phyloP scores from a whole-genome alignment of 2,888 invertebrate species.

The Oscheius myriophilus region DNA sequence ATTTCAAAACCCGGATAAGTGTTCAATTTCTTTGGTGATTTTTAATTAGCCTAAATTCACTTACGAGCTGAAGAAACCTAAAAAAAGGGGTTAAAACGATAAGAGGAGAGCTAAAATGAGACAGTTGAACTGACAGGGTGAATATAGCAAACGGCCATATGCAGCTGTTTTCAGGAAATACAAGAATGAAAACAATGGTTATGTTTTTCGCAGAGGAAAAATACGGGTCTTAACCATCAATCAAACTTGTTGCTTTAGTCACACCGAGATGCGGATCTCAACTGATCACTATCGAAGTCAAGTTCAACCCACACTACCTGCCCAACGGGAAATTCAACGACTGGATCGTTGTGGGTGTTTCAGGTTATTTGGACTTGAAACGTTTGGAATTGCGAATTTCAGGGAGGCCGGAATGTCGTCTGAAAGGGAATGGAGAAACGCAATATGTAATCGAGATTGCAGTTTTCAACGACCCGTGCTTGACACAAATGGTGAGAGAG shows the following conservation, averaged over 20 bases:
- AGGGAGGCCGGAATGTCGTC: conserved; percentile 63
- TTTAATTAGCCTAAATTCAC: too few relatives aligned
- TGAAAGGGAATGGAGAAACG: conserved; percentile 67
- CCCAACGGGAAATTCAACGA: conserved; percentile 63
- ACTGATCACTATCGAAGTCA: conserved; percentile 63
- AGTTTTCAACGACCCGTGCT: conserved; percentile 68
- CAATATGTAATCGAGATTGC: conserved; percentile 69
- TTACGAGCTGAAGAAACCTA: too few relatives aligned
- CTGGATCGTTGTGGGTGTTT: conserved; percentile 67
- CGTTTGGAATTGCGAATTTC: conserved; percentile 4
- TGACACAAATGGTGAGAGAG: conserved; percentile 59
- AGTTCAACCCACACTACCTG: conserved; percentile 57
- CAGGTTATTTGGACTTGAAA: conserved; percentile 42
- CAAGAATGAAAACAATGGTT: too few relatives aligned
- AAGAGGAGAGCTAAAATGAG: not conserved
- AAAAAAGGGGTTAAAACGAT: not conserved
- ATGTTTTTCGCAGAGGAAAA: too few relatives aligned
- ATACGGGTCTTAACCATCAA: not conserved
- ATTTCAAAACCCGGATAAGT: too few relatives aligned
- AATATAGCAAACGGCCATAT: too few relatives aligned
- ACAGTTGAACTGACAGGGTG: too few relatives aligned
- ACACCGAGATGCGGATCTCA: conserved; percentile 62
- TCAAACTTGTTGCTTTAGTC: conserved; percentile 45
- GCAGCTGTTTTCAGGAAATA: too few relatives aligned
- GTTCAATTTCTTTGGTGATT: too few relatives aligned